A percentile compares a stretch with the other conserved stretches of the same genome.
These are phyloP conservation scores for Drosophila burlai DNA, from an alignment of 1,140 invertebrate species.

Conservation along the genomic window DNA sequence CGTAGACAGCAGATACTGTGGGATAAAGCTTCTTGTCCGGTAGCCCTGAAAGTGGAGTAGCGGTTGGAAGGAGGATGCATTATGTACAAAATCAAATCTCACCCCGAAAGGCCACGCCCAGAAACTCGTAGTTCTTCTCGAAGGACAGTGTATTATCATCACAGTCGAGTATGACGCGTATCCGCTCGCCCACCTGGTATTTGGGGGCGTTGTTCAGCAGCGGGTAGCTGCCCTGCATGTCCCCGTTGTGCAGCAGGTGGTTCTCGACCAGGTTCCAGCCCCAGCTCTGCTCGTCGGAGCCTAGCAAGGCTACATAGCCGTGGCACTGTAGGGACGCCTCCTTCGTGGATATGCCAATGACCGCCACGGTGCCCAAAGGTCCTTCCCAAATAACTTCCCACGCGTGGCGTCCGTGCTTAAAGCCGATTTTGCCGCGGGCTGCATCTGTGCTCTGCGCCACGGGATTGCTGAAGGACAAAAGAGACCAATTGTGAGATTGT, in stretches of 20 bases:
- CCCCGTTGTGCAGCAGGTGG: constrained; percentile 98
- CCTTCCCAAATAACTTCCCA: constrained; percentile 99
- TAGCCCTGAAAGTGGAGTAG: constrained; percentile 89
- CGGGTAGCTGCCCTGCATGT: constrained; percentile 98
- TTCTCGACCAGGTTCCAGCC: constrained; percentile 99
- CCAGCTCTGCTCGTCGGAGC: constrained; percentile 98
- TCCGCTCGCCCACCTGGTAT: constrained; percentile 99
- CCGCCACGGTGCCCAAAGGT: constrained; percentile 97
- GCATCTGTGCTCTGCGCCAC: constrained; percentile 99
- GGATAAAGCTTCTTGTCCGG: constrained; percentile 97
- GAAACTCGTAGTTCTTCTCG: constrained; percentile 99
- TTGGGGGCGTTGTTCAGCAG: constrained; percentile 98
- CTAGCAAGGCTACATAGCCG: constrained; percentile 97
- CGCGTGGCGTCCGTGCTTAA: constrained; percentile 96
- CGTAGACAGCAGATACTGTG: constrained; percentile 98
- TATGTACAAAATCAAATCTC: constrained; percentile 52
- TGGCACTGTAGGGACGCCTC: constrained; percentile 95
- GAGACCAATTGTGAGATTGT: not conserved
- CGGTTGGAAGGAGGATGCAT: constrained; percentile 64
- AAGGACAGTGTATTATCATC: constrained; percentile 98
- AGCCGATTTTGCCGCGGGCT: constrained; percentile 97
- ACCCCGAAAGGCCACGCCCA: constrained; percentile 98
- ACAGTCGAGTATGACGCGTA: constrained; percentile 98
- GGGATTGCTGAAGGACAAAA: constrained; percentile 90
- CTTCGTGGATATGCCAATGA: constrained; percentile 98